These are phyloP conservation scores for Myodes glareolus DNA, from an alignment of 2,113 vertebrate species.

Conservation along the genomic window DNA sequence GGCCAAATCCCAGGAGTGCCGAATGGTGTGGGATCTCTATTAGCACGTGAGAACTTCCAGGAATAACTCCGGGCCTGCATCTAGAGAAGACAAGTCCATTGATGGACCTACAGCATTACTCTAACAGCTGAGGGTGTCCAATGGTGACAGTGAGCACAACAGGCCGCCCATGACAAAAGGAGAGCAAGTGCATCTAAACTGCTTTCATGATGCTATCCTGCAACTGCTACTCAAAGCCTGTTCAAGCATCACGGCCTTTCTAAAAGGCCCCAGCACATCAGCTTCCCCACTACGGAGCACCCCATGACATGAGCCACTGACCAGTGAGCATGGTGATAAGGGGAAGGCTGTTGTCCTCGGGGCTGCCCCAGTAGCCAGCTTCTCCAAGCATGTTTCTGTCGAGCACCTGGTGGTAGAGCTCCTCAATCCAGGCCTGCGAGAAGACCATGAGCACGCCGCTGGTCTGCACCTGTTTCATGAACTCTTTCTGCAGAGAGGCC, in stretches of 20 bases:
- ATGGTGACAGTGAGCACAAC: background rate
- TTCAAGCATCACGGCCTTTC: background rate
- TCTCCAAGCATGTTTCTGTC: constrained; percentile 96
- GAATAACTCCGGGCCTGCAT: background rate
- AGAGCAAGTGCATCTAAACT: background rate
- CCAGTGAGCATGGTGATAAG: constrained; percentile 96
- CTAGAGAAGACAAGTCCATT: background rate
- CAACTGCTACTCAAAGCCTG: background rate
- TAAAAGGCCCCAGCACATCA: rapidly evolving
- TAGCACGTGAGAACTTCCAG: background rate
- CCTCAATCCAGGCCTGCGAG: constrained; percentile 97
- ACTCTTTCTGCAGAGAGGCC: constrained; percentile 91
- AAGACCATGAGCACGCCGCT: constrained; percentile 95
- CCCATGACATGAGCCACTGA: constrained; percentile 73
- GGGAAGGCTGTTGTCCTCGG: constrained; percentile 90
- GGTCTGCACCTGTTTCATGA: constrained; percentile 94
- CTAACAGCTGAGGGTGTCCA: background rate
- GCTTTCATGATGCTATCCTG: background rate
- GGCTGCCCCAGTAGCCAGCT: constrained; percentile 94
- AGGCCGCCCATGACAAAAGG: background rate
- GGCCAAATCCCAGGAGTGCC: background rate
- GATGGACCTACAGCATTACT: background rate
- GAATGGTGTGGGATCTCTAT: background rate
- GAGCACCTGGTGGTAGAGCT: constrained; percentile 94
- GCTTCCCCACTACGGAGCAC: rapidly evolving